phyloP scores from a whole-genome alignment of 2,797 vertebrate genomes.

The Coluber constrictor region DNA sequence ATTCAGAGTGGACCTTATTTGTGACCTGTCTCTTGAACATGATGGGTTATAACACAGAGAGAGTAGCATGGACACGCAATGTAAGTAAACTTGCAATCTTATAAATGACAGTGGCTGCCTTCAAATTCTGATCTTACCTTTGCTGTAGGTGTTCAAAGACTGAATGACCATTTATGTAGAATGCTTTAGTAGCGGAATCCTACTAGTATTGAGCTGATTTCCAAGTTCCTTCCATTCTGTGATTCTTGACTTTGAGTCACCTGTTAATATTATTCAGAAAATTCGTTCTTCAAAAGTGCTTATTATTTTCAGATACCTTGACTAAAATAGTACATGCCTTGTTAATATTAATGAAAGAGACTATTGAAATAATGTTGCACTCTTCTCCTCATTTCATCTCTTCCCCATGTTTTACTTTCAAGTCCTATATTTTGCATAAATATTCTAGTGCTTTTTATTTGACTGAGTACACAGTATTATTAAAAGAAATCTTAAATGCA shows the following conservation, averaged over 20 bases:
- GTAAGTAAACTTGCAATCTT: constrained; percentile 71
- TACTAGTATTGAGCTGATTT: background rate
- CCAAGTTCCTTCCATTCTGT: background rate
- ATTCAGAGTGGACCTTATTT: constrained; percentile 93
- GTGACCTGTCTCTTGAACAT: constrained; percentile 93
- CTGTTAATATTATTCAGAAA: background rate
- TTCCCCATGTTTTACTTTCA: background rate
- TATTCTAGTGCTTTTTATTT: background rate
- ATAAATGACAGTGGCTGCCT: background rate
- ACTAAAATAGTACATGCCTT: background rate
- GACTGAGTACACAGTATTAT: background rate
- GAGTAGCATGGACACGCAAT: constrained; percentile 87
- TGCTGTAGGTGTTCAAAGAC: background rate
- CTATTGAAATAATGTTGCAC: accelerated
- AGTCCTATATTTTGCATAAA: background rate
- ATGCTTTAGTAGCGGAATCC: background rate
- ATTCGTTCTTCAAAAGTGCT: background rate
- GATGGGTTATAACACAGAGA: constrained; percentile 97
- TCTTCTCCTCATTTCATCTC: background rate
- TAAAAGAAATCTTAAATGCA: background rate
- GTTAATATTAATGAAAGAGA: background rate
- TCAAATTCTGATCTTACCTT: background rate
- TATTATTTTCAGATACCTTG: background rate
- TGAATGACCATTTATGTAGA: background rate
- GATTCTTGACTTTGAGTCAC: constrained; percentile 11